A percentile compares a stretch with the other conserved stretches of the same genome.
Evolutionary conservation across 2,113 vertebrate species (phyloP).

Genomic region (Bubo bubo): DNA sequence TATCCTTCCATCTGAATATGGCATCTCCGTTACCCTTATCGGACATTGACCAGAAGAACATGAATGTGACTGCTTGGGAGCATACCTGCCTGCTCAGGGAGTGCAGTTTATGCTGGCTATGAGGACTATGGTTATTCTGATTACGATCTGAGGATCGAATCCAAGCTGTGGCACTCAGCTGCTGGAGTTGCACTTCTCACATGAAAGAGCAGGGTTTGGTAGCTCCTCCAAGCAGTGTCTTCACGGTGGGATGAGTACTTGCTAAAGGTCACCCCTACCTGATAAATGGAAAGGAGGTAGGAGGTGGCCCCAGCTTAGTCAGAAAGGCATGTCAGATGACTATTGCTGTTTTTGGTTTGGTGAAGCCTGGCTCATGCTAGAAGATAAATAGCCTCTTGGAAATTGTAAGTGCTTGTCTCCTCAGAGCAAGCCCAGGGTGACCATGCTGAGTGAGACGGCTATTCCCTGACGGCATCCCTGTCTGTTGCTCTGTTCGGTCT

Average conservation of each 20-base stretch:
- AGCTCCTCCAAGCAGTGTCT: neutral
- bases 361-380: neutral
- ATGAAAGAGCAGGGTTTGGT: neutral
- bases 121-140: neutral
- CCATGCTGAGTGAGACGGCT: fast-evolving
- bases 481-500: neutral
- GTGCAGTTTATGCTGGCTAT: neutral
- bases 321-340: neutral
- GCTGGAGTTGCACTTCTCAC: neutral
- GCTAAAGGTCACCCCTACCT: neutral
- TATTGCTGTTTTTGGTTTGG: neutral
- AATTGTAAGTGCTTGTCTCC: neutral
- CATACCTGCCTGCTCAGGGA: neutral
- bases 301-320: neutral
- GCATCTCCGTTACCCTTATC: neutral
- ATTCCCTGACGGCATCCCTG: neutral
- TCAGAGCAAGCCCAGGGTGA: neutral
- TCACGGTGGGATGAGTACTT: neutral
- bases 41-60: neutral
- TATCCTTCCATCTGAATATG: neutral
- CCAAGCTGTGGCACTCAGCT: neutral
- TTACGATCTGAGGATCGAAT: neutral
- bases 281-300: neutral
- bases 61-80: neutral
- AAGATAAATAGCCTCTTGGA: neutral